phyloP scores from a whole-genome alignment of 2,888 invertebrate species.

The Penaeus monodon region DNA sequence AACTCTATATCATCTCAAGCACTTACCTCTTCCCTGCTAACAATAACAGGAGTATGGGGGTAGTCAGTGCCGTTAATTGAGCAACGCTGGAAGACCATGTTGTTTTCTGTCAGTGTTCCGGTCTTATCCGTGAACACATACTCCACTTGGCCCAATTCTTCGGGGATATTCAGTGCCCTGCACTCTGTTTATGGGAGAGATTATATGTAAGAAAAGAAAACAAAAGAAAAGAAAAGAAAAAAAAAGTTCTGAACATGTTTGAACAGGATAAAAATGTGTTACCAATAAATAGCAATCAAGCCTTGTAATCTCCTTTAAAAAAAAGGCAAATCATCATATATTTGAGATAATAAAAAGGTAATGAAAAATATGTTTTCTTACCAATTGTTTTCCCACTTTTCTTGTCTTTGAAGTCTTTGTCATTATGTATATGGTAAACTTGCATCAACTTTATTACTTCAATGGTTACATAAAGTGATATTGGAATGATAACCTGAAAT shows the following conservation, averaged over 20 bases:
- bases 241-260: not conserved
- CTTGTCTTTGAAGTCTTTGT: constrained; percentile 85
- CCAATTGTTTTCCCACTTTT: constrained; percentile 59
- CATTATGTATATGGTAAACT: constrained; percentile 94
- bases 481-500: constrained; percentile 90
- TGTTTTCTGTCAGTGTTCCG: constrained; percentile 96
- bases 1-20: no score
- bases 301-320: not conserved
- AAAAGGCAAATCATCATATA: not conserved
- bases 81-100: constrained; percentile 95
- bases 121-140: constrained; percentile 98
- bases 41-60: constrained; percentile 74
- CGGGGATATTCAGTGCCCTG: constrained; percentile 94
- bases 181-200: constrained; percentile 81
- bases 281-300: not conserved
- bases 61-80: constrained; percentile 91
- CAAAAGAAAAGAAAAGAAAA: not conserved
- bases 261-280: not conserved
- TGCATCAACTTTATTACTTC: constrained; percentile 96
- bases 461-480: constrained; percentile 95
- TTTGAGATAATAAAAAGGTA: not conserved
- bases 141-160: constrained; percentile 94
- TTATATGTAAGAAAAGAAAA: not conserved
- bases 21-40: not conserved
- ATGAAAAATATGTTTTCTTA: constrained; percentile 10